Evolutionary conservation across 2,113 vertebrate genomes (phyloP).

Genomic region (Mandrillus leucophaeus): DNA sequence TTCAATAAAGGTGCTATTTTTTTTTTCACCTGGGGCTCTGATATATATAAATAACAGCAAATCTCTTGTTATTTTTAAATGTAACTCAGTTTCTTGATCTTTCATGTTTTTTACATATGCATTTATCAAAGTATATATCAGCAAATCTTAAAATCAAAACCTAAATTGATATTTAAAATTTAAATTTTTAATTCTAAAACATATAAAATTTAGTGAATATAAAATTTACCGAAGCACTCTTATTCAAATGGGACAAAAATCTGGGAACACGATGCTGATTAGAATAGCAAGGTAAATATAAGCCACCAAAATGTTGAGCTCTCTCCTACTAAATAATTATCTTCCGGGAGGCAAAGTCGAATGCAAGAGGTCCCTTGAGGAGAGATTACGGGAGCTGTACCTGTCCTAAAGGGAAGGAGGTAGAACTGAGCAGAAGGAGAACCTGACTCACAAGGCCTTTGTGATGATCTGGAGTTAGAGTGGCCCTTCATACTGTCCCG

Average conservation of each 20-base stretch:
- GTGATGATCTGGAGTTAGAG: not conserved
- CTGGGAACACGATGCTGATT: slow-evolving; percentile 34
- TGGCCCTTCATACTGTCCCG: not conserved
- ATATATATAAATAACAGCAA: not conserved
- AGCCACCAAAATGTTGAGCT: not conserved
- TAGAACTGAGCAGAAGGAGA: not conserved
- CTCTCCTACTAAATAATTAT: not conserved
- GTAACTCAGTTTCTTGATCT: not conserved
- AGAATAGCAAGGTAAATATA: not conserved
- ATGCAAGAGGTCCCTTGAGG: not conserved
- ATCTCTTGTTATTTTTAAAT: not conserved
- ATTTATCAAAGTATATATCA: not conserved
- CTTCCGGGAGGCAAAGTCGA: not conserved
- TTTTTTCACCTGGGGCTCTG: slow-evolving; percentile 66
- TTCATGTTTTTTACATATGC: not conserved
- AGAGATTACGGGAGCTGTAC: not conserved
- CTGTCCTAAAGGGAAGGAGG: not conserved
- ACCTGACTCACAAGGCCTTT: not conserved
- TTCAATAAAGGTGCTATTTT: slow-evolving; percentile 44
- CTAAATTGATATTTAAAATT: not conserved
- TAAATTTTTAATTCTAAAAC: not conserved
- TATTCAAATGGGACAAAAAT: slow-evolving; percentile 26
- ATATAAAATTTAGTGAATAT: not conserved
- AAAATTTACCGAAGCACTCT: not conserved
- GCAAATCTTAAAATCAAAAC: not conserved